phyloP scores from a whole-genome alignment of 2,113 vertebrate species.

The Tautogolabrus adspersus region DNA sequence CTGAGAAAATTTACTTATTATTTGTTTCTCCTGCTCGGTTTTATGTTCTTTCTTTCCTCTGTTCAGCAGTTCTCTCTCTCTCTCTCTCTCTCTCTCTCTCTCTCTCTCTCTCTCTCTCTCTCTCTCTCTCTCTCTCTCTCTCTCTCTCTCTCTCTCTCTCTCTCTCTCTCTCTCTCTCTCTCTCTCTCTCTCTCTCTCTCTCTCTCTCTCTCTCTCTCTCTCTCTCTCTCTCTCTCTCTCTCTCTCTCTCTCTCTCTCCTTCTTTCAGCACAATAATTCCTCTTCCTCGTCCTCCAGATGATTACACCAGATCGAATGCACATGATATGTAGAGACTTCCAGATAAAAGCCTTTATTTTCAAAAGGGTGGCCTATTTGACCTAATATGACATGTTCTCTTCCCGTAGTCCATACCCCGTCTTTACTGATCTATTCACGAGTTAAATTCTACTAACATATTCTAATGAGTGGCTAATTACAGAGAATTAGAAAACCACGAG shows the following conservation, averaged over 20 bases:
- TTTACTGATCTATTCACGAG: too few relatives aligned
- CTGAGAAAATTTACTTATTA: not conserved
- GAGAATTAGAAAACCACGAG: slow-evolving; percentile 30
- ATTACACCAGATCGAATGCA: slow-evolving; percentile 8
- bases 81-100: too few relatives aligned
- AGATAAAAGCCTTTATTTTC: not conserved
- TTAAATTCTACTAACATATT: not conserved
- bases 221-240: too few relatives aligned
- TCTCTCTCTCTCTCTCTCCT: not conserved
- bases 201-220: too few relatives aligned
- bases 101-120: too few relatives aligned
- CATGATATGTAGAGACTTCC: not conserved
- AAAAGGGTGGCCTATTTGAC: too few relatives aligned
- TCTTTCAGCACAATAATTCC: not conserved
- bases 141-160: too few relatives aligned
- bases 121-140: too few relatives aligned
- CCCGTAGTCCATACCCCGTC: too few relatives aligned
- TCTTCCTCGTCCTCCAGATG: not conserved
- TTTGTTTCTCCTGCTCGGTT: not conserved
- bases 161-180: too few relatives aligned
- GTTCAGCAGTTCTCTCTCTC: not conserved
- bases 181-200: too few relatives aligned
- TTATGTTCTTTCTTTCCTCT: not conserved
- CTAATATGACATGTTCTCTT: too few relatives aligned
- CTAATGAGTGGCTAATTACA: slow-evolving; percentile 38